Conservation (phyloP, 2,113 vertebrate genomes). For the Rutilus rutilus region DNA sequence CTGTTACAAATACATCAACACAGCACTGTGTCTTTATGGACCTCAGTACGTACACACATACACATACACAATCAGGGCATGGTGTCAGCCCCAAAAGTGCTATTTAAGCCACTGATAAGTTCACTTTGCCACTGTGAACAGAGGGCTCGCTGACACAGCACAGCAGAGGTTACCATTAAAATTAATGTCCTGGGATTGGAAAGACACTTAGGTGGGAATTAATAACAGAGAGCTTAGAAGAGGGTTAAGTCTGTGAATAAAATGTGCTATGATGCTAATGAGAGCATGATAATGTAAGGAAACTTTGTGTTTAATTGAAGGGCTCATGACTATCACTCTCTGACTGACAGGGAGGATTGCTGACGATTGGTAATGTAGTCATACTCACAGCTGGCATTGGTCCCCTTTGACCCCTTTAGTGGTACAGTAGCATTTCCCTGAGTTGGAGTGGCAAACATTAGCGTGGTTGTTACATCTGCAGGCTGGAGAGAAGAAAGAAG, state of each 20-base stretch:
- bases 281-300: neutral
- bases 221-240: neutral
- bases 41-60: neutral
- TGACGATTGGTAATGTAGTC: slow-evolving; percentile 19
- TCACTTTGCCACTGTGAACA: neutral
- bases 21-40: slow-evolving; percentile 20
- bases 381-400: slow-evolving; percentile 96
- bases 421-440: slow-evolving; percentile 95
- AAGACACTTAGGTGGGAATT: slow-evolving; percentile 6
- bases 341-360: slow-evolving; percentile 18
- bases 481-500: slow-evolving; percentile 14
- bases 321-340: neutral
- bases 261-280: slow-evolving; percentile 10
- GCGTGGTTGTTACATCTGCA: slow-evolving; percentile 82
- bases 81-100: slow-evolving; percentile 40
- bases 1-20: slow-evolving; percentile 28
- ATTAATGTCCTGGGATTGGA: slow-evolving; percentile 34
- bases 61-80: slow-evolving; percentile 19
- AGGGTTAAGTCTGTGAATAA: neutral
- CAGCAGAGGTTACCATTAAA: slow-evolving; percentile 38
- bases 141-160: slow-evolving; percentile 46
- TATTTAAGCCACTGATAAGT: slow-evolving; percentile 35
- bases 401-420: slow-evolving; percentile 98
- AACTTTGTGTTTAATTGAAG: neutral
- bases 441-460: slow-evolving; percentile 90